Conservation (phyloP, 2,113 vertebrate species). For the Mesitornis unicolor region DNA sequence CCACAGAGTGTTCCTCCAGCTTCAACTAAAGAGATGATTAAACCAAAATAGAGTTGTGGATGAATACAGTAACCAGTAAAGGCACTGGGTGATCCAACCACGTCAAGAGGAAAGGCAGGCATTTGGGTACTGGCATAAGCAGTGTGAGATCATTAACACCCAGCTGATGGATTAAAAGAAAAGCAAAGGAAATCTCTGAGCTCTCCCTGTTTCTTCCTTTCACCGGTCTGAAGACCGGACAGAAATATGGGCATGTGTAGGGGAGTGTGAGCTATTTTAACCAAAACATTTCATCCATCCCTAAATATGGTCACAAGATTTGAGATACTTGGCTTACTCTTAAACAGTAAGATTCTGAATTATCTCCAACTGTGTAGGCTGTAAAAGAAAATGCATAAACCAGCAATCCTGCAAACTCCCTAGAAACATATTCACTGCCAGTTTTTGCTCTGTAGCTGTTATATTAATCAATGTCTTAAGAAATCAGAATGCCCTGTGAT, state of each 20-base stretch:
- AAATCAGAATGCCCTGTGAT: conserved; percentile 60
- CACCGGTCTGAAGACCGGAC: neutral
- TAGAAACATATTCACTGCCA: conserved; percentile 54
- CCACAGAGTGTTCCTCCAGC: neutral
- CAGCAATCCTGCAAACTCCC: conserved; percentile 66
- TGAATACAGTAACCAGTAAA: neutral
- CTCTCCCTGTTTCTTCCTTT: conserved; percentile 7
- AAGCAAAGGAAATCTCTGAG: conserved; percentile 19
- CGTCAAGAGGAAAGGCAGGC: neutral
- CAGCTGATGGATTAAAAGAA: neutral
- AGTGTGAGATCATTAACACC: neutral
- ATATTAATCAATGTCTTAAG: conserved; percentile 63
- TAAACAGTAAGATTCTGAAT: conserved; percentile 67
- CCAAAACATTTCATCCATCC: conserved; percentile 66
- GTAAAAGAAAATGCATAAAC: conserved; percentile 71
- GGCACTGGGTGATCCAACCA: neutral
- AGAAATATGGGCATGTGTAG: conserved; percentile 31
- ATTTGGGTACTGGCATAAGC: neutral
- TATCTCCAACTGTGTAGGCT: conserved; percentile 70
- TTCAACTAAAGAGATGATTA: neutral
- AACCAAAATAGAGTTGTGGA: neutral
- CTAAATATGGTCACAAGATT: conserved; percentile 71
- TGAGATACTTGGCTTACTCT: conserved; percentile 65
- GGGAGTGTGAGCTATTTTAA: conserved; percentile 61
- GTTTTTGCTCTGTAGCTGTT: conserved; percentile 59